phyloP scores from a whole-genome alignment of 2,797 vertebrate species.

The Silurus lanzhouensis region DNA sequence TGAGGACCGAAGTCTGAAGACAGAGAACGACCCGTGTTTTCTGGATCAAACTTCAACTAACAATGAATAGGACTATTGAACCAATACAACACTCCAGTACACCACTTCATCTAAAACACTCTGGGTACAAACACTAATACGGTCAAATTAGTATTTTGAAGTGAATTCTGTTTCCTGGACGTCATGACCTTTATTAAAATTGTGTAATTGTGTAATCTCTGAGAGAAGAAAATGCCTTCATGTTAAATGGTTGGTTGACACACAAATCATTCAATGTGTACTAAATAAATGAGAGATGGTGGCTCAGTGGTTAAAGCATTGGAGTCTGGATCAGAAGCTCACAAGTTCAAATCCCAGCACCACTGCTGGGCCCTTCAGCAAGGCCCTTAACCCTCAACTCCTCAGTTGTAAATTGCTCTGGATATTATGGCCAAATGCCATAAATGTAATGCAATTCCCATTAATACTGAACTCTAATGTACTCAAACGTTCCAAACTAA shows the following conservation, averaged over 20 bases:
- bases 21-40: not conserved
- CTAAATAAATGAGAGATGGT: not conserved
- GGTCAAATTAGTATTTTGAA: not conserved
- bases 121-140: not conserved
- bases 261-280: not conserved
- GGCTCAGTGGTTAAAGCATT: no score
- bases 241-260: not conserved
- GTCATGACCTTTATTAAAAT: not conserved
- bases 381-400: no score
- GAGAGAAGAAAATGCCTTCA: no score
- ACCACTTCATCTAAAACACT: not conserved
- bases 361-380: no score
- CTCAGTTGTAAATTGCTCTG: no score
- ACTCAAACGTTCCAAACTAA: not conserved
- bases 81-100: not conserved
- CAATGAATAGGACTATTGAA: not conserved
- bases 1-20: not conserved
- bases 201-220: not conserved
- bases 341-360: no score
- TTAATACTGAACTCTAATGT: not conserved
- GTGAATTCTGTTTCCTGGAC: not conserved
- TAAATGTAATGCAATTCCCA: not conserved
- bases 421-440: no score
- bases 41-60: not conserved
- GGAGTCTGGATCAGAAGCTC: no score